Percentiles rank a stretch among this genome's conserved stretches.
Conservation (phyloP, 92 coral and sea anemone species). For the Palythoa caribaeorum region DNA sequence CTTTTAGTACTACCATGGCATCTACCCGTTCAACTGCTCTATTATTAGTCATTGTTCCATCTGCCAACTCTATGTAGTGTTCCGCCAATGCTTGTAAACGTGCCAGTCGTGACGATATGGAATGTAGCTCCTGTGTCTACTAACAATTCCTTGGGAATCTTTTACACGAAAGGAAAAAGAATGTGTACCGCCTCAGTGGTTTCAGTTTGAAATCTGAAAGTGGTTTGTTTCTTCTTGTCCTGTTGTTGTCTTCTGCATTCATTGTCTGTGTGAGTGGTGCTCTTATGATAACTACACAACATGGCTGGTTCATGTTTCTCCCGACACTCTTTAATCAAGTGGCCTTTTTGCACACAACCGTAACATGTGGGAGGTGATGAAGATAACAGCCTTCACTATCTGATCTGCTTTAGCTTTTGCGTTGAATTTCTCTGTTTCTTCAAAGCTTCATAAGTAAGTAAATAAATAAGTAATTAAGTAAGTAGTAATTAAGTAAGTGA, state of each 20-base stretch:
- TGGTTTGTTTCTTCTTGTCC: conserved; percentile 45
- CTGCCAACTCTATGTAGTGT: conserved; percentile 45
- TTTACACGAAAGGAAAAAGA: conserved; percentile 48
- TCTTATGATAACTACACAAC: conserved; percentile 42
- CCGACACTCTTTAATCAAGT: conserved; percentile 38
- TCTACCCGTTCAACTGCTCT: conserved; percentile 52
- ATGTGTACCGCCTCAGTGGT: conserved; percentile 30
- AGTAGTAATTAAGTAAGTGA: too few species aligned
- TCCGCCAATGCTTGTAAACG: conserved; percentile 3
- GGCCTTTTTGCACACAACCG: conserved; percentile 39
- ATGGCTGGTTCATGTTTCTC: conserved; percentile 1
- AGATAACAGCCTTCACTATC: conserved; percentile 17
- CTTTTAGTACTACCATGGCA: conserved; percentile 33
- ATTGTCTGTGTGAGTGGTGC: conserved; percentile 35
- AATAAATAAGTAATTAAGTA: too few species aligned
- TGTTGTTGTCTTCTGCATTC: conserved; percentile 28
- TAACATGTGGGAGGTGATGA: conserved; percentile 19
- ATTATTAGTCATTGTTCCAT: conserved; percentile 48
- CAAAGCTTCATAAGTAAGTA: conserved; percentile 39
- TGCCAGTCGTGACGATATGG: conserved; percentile 43
- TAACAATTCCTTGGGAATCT: conserved; percentile 32
- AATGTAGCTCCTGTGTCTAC: conserved; percentile 53
- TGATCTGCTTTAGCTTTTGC: conserved; percentile 30
- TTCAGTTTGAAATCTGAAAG: not conserved
- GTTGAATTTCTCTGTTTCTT: conserved; percentile 37